phyloP scores from a whole-genome alignment of 92 coral and sea anemone genomes.

The Desmophyllum pertusum region DNA sequence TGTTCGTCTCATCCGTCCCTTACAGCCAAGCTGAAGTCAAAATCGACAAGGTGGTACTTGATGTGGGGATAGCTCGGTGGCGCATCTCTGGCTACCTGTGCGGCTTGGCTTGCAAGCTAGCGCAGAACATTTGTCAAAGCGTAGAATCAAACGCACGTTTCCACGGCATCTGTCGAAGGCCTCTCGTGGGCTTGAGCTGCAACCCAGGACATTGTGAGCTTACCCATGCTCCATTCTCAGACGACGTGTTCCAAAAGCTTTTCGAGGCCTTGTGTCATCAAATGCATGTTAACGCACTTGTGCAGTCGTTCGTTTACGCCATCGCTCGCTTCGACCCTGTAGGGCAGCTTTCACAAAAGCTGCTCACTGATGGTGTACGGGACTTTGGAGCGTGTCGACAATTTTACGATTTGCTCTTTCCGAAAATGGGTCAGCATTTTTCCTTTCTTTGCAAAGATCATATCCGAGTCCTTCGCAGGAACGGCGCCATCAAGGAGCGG shows the following conservation, averaged over 20 bases:
- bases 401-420: constrained; percentile 63
- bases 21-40: constrained; percentile 29
- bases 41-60: constrained; percentile 48
- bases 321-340: constrained; percentile 45
- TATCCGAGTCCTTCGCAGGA: constrained; percentile 46
- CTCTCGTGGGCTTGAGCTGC: constrained; percentile 51
- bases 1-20: constrained; percentile 42
- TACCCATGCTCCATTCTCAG: constrained; percentile 40
- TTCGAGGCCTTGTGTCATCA: constrained; percentile 42
- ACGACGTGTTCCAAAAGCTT: constrained; percentile 48
- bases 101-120: constrained; percentile 43
- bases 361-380: constrained; percentile 26
- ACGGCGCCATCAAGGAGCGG: constrained; percentile 45
- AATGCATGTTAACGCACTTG: constrained; percentile 55
- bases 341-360: constrained; percentile 28
- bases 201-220: constrained; percentile 43
- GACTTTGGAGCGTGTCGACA: constrained; percentile 64
- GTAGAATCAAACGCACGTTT: background rate
- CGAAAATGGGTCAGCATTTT: constrained; percentile 57
- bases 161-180: constrained; percentile 49
- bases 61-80: constrained; percentile 49
- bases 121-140: constrained; percentile 20
- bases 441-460: constrained; percentile 45
- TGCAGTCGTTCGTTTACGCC: constrained; percentile 53
- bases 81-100: constrained; percentile 53